phyloP scores from a whole-genome alignment of 1,140 invertebrate species.

The Zaprionus ornatus region DNA sequence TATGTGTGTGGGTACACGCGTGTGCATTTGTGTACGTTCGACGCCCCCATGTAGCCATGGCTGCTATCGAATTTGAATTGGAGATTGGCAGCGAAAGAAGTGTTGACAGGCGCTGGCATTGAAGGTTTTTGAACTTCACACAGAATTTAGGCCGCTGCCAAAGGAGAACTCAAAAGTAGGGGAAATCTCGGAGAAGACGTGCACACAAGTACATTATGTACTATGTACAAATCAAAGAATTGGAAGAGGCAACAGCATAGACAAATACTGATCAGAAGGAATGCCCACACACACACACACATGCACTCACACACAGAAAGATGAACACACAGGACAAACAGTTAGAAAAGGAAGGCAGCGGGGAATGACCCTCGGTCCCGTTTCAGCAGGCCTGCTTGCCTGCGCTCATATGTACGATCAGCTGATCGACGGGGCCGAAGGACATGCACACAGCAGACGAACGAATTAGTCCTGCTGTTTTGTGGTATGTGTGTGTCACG shows the following conservation, averaged over 20 bases:
- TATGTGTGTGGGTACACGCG: neutral
- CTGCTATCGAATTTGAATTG: conserved; percentile 36
- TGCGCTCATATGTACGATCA: conserved; percentile 69
- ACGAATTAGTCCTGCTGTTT: conserved; percentile 72
- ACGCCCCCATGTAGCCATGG: conserved; percentile 10
- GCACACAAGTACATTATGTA: conserved; percentile 13
- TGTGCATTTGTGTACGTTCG: neutral
- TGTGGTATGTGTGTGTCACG: conserved; percentile 61
- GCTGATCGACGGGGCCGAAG: conserved; percentile 68
- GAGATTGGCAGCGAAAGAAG: conserved; percentile 35
- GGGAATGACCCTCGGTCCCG: conserved; percentile 51
- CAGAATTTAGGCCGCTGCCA: conserved; percentile 30
- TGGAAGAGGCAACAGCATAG: conserved; percentile 21
- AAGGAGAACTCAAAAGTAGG: conserved; percentile 30
- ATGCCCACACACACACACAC: conserved; percentile 25
- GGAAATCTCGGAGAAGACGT: conserved; percentile 23
- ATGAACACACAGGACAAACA: conserved; percentile 42
- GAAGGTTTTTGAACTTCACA: conserved; percentile 47
- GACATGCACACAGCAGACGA: conserved; percentile 64
- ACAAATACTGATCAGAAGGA: conserved; percentile 70
- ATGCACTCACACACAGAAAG: conserved; percentile 3
- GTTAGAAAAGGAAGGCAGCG: conserved; percentile 66
- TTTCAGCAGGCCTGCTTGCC: conserved; percentile 31
- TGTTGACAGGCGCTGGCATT: conserved; percentile 33
- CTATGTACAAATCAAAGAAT: conserved; percentile 23